Base-by-base conservation (phyloP, 2,797 vertebrate genomes). In the Amniataba percoides region DNA sequence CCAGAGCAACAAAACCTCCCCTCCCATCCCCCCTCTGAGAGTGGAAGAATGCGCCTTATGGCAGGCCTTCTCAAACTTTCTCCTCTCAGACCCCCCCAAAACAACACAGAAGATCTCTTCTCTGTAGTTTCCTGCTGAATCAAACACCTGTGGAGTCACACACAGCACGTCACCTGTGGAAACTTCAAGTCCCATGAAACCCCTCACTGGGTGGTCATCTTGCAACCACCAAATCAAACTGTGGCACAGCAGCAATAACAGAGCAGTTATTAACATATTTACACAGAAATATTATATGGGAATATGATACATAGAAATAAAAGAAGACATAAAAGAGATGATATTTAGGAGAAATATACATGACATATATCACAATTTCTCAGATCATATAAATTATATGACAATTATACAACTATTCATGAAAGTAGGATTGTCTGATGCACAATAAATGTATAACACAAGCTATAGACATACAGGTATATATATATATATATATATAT, bases 11-110 rank as follows among this genome's bases (percentile, higher is more conserved):
- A 89, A 91, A 87, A 87, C 71, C 84, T 87, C 84, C 83, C 84
- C 68, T 87, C 87, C 91, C 87, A 92, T 88, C 88, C 93, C 94
- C 94, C 94, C 93, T 93, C 94, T 93, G 93, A 89, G 72, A 89
- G 89, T 84, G 88, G 77, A 94, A 92, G 92, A 95, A 94, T 94
- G 90, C 89, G 91, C 85, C 83, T 85, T 88, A 91, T 91, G 87
- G 88, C 77, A 88, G 83, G 67, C 78, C 73, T 63, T 61, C 73
- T 69, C 13, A 65, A 51, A 16, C 83, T 73, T 82, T 63, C 81
- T 78, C 77, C 45, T 81, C 78, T 74, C 46, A 55, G 76, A 58
- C 70, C 74, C 80, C 67, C 67, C 87, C 60, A 78, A 78, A 78
- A 77, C 68, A 81, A 43, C 77, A 71, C 64, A 19, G 31, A n/a